Evolutionary conservation across 2,113 vertebrate genomes (phyloP).

Genomic region (Syngnathus scovelli): DNA sequence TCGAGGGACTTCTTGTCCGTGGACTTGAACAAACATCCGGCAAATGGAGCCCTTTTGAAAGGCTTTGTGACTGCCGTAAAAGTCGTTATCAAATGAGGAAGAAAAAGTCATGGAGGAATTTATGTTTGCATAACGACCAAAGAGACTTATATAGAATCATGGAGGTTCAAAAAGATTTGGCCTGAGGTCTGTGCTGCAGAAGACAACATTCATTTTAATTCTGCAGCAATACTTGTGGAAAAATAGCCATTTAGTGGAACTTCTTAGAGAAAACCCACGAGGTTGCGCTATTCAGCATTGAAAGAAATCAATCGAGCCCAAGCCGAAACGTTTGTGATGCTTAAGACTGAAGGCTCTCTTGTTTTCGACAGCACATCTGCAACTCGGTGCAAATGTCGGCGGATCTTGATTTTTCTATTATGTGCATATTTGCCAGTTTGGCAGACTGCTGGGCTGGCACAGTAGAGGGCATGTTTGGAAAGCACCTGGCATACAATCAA

Average conservation of each 20-base stretch:
- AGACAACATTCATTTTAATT: conserved; percentile 52
- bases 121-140: background rate
- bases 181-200: conserved; percentile 54
- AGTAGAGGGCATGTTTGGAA: too few relatives aligned
- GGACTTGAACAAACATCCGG: conserved; percentile 59
- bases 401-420: too few relatives aligned
- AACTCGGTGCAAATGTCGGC: too few relatives aligned
- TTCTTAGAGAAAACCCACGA: background rate
- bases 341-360: too few relatives aligned
- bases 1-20: too few relatives aligned
- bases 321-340: too few relatives aligned
- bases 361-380: too few relatives aligned
- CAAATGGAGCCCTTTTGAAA: conserved; percentile 47
- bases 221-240: conserved; percentile 45
- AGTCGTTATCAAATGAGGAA: background rate
- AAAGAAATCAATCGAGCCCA: background rate
- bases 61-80: background rate
- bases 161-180: conserved; percentile 51
- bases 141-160: background rate
- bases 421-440: too few relatives aligned
- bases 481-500: too few relatives aligned
- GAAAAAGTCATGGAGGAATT: background rate
- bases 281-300: background rate
- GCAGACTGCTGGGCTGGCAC: too few relatives aligned
- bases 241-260: conserved; percentile 1